A percentile compares a stretch with the other conserved stretches of the same genome.
Evolutionary conservation across 2,888 invertebrate genomes (phyloP).

Genomic region (Frankliniella fusca): DNA sequence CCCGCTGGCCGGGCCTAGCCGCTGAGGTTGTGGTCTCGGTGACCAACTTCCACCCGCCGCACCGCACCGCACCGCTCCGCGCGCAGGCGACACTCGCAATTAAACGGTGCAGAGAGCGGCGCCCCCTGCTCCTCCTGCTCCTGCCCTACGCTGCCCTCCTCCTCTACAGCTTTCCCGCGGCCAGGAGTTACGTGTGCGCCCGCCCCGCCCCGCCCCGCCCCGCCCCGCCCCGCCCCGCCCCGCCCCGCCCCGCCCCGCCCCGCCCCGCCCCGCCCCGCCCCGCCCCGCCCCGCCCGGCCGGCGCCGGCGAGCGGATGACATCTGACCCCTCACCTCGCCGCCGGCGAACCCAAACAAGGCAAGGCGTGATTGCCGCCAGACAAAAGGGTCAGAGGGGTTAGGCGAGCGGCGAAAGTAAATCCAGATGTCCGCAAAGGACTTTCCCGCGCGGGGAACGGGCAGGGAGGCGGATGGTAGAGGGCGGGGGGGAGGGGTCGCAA

Average conservation of each 20-base stretch:
- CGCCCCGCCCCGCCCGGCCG: neutral
- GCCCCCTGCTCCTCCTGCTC: neutral
- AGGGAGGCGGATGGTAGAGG: neutral
- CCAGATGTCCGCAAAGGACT: neutral
- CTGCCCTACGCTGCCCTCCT: neutral
- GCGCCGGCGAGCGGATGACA: neutral
- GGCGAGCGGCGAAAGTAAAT: neutral
- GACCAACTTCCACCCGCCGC: neutral
- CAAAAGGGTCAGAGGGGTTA: neutral
- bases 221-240: neutral
- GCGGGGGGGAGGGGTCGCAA: neutral
- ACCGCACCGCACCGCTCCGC: too few species aligned
- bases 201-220: neutral
- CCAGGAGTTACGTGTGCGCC: neutral
- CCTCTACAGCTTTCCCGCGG: neutral
- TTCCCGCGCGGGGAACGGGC: neutral
- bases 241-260: neutral
- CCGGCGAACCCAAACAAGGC: too few species aligned
- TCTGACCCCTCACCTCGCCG: too few species aligned
- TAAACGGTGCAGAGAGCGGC: neutral
- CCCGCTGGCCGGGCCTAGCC: neutral
- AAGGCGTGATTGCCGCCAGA: neutral
- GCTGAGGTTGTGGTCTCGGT: neutral
- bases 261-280: neutral
- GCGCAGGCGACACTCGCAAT: neutral